A percentile compares a stretch with the other conserved stretches of the same genome.
Conservation (phyloP, 2,888 invertebrate genomes). For the Tillus elongatus region DNA sequence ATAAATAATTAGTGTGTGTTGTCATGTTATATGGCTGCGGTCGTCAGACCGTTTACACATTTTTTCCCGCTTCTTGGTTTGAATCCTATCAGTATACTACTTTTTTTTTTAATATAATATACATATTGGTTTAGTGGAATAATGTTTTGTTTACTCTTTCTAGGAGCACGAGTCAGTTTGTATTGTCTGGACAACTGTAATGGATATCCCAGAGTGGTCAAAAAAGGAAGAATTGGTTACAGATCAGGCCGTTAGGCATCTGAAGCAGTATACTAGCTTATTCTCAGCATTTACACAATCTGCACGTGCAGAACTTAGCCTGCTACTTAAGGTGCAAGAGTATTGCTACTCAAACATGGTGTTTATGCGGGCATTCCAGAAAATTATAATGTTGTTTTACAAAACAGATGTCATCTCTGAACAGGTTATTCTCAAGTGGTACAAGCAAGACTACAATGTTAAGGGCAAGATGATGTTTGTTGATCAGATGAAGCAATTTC, state of each 20-base stretch:
- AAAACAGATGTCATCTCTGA: constrained; percentile 93
- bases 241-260: constrained; percentile 88
- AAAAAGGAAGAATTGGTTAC: constrained; percentile 95
- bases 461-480: constrained; percentile 98
- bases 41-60: too few species aligned
- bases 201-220: constrained; percentile 96
- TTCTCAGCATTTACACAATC: constrained; percentile 80
- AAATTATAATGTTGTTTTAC: constrained; percentile 92
- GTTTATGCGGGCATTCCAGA: constrained; percentile 97
- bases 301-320: constrained; percentile 77
- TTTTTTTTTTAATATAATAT: too few species aligned
- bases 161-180: constrained; percentile 70
- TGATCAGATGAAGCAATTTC: constrained; percentile 95
- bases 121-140: too few species aligned
- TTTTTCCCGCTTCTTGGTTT: too few species aligned
- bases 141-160: too few species aligned
- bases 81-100: too few species aligned
- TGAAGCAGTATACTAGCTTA: constrained; percentile 76
- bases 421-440: constrained; percentile 94
- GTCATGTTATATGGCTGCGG: too few species aligned
- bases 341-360: constrained; percentile 99
- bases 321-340: constrained; percentile 90
- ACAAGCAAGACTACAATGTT: constrained; percentile 82
- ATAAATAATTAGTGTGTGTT: too few species aligned
- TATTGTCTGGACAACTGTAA: constrained; percentile 81